Evolutionary conservation across 2,888 invertebrate genomes (phyloP), one percentile per base, ranked within the genome.

Genomic region (Tetanocera ferruginea): DNA sequence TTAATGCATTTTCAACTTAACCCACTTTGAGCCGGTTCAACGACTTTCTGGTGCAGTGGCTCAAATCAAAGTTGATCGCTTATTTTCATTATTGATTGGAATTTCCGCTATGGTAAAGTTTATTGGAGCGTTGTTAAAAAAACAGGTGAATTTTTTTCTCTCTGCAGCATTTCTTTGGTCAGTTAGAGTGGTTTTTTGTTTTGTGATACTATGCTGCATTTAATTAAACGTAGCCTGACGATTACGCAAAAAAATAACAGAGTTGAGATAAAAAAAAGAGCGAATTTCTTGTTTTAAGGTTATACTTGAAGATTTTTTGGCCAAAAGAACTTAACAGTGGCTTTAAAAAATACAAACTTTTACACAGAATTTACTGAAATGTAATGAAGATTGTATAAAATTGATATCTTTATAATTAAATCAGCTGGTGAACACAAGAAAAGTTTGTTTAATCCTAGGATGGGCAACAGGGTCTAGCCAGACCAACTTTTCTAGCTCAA

Each of bases 11-110:
- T 67, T 57, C 52, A 74, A 28, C n/a, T 55, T 73, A 77, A 77
- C 77, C 77, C 66, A 77, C 49, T 72, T 73, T 55, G 37, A 67
- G 52, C 72, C 64, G 52, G 77, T 73, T 73, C 55, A 73, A 77
- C 77, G 72, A 73, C 66, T 73, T 73, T 25, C 11, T 43, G 43
- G 43, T 43, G 43, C 43, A 43, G 43, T 43, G 14, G 43, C 43
- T 25, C 64, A 76, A 78, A 37, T 62, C 52, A 77, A 67, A 66
- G 77, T 72, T 51, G 37, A 37, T 72, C 19, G 62, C 66, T 77
- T 43, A 49, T 60, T 49, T 34, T 62, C 14, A 31, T 23, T 62
- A 31, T 62, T 25, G 31, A 62, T 28, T 31, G 19, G 55, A 19
- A 55, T 55, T 19, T 19, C 55, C 19, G 55, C 55, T 23, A 25